A percentile compares a stretch with the other conserved stretches of the same genome.
Conservation (phyloP, 2,113 vertebrate genomes). For the Lepisosteus oculatus region DNA sequence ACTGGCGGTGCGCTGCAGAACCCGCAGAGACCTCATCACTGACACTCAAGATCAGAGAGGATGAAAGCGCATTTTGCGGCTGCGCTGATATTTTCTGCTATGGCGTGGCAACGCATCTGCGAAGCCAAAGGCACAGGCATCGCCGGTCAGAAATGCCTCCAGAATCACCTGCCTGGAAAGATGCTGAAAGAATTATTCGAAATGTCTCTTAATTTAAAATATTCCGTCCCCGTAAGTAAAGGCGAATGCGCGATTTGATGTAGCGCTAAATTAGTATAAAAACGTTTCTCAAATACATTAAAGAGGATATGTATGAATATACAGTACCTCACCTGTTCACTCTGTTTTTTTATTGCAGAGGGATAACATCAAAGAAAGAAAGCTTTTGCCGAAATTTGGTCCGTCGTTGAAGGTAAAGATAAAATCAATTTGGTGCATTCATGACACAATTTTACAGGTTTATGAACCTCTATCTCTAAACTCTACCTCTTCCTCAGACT, state of each 20-base stretch:
- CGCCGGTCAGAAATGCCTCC: not conserved
- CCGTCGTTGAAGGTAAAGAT: slow-evolving; percentile 26
- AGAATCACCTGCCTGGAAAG: not conserved
- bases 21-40: not conserved
- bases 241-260: not conserved
- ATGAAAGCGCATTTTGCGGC: not conserved
- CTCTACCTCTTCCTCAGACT: no score
- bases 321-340: slow-evolving; percentile 17
- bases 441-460: not conserved
- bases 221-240: slow-evolving; percentile 7
- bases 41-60: not conserved
- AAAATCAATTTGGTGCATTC: not conserved
- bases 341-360: slow-evolving; percentile 18
- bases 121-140: no score
- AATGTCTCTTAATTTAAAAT: not conserved
- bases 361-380: slow-evolving; percentile 13
- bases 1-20: not conserved
- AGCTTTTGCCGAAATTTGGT: slow-evolving; percentile 17
- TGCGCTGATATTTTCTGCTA: not conserved
- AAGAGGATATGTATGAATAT: not conserved
- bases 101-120: not conserved
- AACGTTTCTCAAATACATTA: slow-evolving; percentile 22
- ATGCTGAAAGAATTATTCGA: not conserved
- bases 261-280: slow-evolving; percentile 12
- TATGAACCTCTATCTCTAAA: no score